Evolutionary conservation across 2,113 vertebrate genomes (phyloP).

Genomic region (Vulpes lagopus): DNA sequence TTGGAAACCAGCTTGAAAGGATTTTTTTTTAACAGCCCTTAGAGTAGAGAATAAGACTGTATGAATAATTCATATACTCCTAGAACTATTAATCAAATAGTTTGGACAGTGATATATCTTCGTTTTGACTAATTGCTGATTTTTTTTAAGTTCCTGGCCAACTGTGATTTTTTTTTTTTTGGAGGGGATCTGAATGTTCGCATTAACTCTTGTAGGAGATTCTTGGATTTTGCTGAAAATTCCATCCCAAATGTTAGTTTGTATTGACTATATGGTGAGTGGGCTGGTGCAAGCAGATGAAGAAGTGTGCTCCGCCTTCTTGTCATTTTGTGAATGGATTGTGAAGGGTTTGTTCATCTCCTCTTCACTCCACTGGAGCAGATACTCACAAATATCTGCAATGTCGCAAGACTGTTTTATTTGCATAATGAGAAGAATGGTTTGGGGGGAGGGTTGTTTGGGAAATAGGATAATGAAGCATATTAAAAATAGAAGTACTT

Average conservation of each 20-base stretch:
- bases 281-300: not conserved
- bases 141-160: conserved; percentile 41
- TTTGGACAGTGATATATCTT: conserved; percentile 57
- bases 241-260: conserved; percentile 50
- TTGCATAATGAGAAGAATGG: conserved; percentile 52
- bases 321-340: conserved; percentile 81
- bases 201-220: not conserved
- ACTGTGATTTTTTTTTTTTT: not conserved
- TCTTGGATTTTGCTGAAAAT: conserved; percentile 54
- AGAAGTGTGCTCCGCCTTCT: conserved; percentile 58
- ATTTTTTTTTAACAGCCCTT: not conserved
- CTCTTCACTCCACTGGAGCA: conserved; percentile 63
- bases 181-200: not conserved
- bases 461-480: conserved; percentile 60
- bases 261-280: conserved; percentile 3
- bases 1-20: conserved; percentile 60
- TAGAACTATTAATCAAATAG: conserved; percentile 51
- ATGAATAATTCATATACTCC: conserved; percentile 65
- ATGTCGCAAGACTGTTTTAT: conserved; percentile 47
- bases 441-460: conserved; percentile 50
- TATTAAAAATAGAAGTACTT: conserved; percentile 76
- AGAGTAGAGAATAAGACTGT: conserved; percentile 11
- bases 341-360: conserved; percentile 77
- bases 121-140: conserved; percentile 31
- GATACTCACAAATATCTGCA: conserved; percentile 55